Evolutionary conservation across 1,140 invertebrate genomes (phyloP), one percentile per base, ranked within the genome.

Genomic region (Hyposmocoma kahamanoa): DNA sequence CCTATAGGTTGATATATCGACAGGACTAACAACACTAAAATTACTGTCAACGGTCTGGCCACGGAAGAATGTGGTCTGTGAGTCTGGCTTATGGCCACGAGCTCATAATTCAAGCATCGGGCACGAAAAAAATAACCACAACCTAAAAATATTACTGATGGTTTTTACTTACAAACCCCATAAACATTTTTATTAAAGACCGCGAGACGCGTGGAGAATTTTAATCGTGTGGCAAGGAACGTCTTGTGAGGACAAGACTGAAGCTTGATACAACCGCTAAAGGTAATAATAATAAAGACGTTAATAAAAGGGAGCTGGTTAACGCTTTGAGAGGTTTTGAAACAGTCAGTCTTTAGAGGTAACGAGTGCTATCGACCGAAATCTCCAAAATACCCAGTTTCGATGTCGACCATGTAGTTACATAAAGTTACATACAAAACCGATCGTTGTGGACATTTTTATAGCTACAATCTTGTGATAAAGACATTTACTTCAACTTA

Each of bases 401-500:
- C 61, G 53, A 45, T 62, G 62, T 55, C 47, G 51, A 46, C 44
- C 22, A 18, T 13, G 38, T 26, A 32, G 43, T 68, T 68, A 69
- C 58, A 62, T 69, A 68, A 65, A 64, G 17, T 20, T 17, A 22
- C 22, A 44, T 54, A 54, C 45, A 56, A 42, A n/a, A n/a, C n/a
- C n/a, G n/a, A n/a, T n/a, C n/a, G 59, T 56, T 53, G 55, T 47
- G 43, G 54, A 51, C 48, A 52, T 41, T 45, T 50, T 52, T n/a
- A n/a, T n/a, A n/a, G n/a, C n/a, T n/a, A n/a, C n/a, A n/a, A n/a
- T n/a, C n/a, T n/a, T n/a, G n/a, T n/a, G n/a, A n/a, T n/a, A n/a
- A n/a, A n/a, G n/a, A n/a, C n/a, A n/a, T n/a, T n/a, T n/a, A n/a
- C n/a, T n/a, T n/a, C n/a, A n/a, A n/a, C n/a, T n/a, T n/a, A n/a